phyloP scores from a whole-genome alignment of 2,797 vertebrate species.

The Cygnus olor region DNA sequence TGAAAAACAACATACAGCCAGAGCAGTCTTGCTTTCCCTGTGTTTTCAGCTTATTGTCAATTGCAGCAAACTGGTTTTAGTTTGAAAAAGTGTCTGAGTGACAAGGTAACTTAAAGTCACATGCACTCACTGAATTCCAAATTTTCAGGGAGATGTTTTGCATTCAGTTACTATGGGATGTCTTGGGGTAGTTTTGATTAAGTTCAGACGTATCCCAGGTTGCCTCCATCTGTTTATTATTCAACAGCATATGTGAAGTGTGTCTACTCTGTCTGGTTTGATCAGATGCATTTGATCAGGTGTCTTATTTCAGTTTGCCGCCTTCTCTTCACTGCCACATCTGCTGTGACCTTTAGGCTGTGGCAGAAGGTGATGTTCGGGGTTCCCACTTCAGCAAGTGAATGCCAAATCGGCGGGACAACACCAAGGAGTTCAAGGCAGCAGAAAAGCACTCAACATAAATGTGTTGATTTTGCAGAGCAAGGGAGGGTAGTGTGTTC shows the following conservation, averaged over 20 bases:
- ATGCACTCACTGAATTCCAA: background rate
- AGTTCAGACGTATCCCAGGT: background rate
- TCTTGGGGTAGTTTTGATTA: conserved; percentile 5
- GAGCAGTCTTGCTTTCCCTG: background rate
- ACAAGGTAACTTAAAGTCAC: background rate
- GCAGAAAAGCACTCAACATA: background rate
- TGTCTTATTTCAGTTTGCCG: background rate
- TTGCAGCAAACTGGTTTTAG: background rate
- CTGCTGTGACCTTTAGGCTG: background rate
- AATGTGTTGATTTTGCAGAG: background rate
- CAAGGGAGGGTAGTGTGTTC: background rate
- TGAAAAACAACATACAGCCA: background rate
- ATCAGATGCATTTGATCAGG: background rate
- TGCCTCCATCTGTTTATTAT: conserved; percentile 29
- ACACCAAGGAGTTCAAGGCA: background rate
- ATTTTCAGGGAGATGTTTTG: background rate
- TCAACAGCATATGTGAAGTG: conserved; percentile 13
- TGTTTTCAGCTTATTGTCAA: background rate
- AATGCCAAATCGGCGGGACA: background rate
- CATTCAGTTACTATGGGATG: background rate
- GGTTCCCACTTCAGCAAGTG: rapidly evolving
- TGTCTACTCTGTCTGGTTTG: background rate
- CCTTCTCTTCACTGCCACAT: background rate
- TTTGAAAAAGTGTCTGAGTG: background rate
- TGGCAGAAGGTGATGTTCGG: background rate